These are phyloP conservation scores for Eueremaeus valkanovi DNA, from an alignment of 2,888 invertebrate genomes.

Conservation along the genomic window DNA sequence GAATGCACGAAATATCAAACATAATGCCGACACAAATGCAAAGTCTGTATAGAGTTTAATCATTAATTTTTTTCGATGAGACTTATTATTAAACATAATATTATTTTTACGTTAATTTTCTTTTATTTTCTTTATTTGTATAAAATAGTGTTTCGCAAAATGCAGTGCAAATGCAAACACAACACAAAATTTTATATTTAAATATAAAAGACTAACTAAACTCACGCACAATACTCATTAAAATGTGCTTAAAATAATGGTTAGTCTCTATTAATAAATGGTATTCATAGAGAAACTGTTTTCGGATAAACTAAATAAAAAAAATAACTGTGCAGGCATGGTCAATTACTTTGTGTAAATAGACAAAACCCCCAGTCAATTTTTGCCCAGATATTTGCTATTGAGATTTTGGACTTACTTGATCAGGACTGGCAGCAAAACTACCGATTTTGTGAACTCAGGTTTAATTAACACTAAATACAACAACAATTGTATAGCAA, in stretches of 20 bases:
- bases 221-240: slow-evolving; percentile 29
- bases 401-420: too few species aligned
- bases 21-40: neutral
- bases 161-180: neutral
- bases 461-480: too few species aligned
- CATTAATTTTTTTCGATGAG: neutral
- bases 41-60: neutral
- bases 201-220: slow-evolving; percentile 23
- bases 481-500: too few species aligned
- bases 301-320: neutral
- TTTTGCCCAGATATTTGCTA: too few species aligned
- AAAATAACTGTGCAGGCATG: too few species aligned
- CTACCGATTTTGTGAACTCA: too few species aligned
- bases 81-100: neutral
- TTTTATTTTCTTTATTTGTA: neutral
- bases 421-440: too few species aligned
- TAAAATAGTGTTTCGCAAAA: slow-evolving; percentile 19
- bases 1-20: slow-evolving; percentile 1
- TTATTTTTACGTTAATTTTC: neutral
- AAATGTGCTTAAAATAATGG: slow-evolving; percentile 18
- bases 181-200: neutral
- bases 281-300: neutral
- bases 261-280: neutral
- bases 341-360: too few species aligned
- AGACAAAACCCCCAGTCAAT: too few species aligned